phyloP scores from a whole-genome alignment of 2,888 invertebrate species.

The Hecatera dysodea region DNA sequence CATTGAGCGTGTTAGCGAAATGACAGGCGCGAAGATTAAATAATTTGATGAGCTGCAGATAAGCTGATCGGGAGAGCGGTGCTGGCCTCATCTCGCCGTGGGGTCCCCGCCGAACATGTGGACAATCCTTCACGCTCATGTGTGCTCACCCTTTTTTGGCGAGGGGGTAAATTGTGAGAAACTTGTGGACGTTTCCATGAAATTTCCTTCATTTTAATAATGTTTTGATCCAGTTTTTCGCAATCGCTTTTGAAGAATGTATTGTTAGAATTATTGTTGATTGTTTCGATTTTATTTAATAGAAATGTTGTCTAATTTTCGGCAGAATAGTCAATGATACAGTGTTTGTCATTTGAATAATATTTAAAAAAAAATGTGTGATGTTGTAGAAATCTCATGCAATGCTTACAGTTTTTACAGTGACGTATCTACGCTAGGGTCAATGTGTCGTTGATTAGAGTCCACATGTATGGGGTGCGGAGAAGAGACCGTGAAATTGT shows the following conservation, averaged over 20 bases:
- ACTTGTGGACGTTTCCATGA: conserved; percentile 72
- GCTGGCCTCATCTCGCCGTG: conserved; percentile 77
- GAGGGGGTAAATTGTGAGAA: conserved; percentile 75
- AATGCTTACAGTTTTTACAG: not conserved
- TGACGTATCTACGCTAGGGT: conserved; percentile 76
- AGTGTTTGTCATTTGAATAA: not conserved
- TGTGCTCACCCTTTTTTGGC: conserved; percentile 89
- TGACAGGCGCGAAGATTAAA: conserved; percentile 81
- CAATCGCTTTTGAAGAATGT: not conserved
- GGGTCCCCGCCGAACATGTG: conserved; percentile 87
- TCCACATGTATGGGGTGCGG: conserved; percentile 85
- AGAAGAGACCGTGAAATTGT: conserved; percentile 91
- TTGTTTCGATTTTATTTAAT: no score
- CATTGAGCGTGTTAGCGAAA: conserved; percentile 83
- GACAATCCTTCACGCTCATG: conserved; percentile 91
- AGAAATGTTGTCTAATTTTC: not conserved
- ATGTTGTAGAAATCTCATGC: not conserved
- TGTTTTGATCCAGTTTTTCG: not conserved
- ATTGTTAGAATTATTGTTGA: not conserved
- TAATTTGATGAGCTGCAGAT: conserved; percentile 86
- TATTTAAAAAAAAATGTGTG: not conserved
- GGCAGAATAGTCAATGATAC: not conserved
- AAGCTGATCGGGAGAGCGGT: conserved; percentile 77
- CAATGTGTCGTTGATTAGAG: conserved; percentile 85
- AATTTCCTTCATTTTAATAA: conserved; percentile 2